Conservation (phyloP, 2,113 vertebrate genomes). For the Chamaea fasciata region DNA sequence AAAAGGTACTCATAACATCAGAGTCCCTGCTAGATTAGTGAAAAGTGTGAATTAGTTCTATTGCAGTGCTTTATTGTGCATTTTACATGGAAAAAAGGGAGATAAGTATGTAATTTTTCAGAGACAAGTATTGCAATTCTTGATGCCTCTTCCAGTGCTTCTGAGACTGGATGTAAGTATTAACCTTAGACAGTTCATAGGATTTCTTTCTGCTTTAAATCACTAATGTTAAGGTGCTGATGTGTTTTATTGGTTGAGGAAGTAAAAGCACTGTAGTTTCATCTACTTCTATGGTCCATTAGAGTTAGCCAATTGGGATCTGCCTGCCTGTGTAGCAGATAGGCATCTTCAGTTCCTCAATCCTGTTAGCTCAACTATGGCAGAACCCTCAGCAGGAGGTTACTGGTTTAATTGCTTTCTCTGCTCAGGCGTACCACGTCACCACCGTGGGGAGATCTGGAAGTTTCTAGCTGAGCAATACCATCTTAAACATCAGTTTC, state of each 20-base stretch:
- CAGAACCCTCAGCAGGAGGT: background rate
- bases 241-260: background rate
- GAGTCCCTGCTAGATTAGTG: background rate
- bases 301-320: background rate
- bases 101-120: background rate
- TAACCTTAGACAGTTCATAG: background rate
- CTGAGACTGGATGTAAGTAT: background rate
- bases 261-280: background rate
- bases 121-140: background rate
- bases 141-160: background rate
- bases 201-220: background rate
- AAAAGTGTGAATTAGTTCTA: background rate
- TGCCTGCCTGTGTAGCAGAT: background rate
- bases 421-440: constrained; percentile 86
- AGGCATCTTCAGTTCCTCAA: background rate
- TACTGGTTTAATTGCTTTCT: background rate
- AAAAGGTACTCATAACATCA: background rate
- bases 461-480: constrained; percentile 93
- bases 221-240: background rate
- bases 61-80: background rate
- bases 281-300: background rate
- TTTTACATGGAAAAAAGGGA: background rate
- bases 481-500: constrained; percentile 82
- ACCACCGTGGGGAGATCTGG: constrained; percentile 95
- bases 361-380: background rate